Evolutionary conservation across 2,888 invertebrate species (phyloP), one percentile per base, ranked within the genome.

Genomic region (Drosophila dives): DNA sequence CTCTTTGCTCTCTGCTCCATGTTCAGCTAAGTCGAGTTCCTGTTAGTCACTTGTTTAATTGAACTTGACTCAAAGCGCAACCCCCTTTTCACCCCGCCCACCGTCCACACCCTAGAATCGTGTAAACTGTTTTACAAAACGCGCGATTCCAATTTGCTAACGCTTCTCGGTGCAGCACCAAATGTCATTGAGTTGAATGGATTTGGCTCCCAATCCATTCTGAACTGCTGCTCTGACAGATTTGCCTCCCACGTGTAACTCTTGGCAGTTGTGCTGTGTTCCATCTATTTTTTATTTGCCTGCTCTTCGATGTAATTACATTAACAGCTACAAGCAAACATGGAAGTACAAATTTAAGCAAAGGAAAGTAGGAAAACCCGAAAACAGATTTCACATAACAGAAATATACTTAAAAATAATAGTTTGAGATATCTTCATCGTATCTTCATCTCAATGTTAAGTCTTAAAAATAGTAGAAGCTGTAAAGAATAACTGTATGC

Each of bases 111-210:
- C 38, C 6, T 2, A 0, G 20, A 42, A 23, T 17, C 36, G 34
- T 51, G 54, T 71, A 33, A 71, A 36, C 59, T 45, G 23, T 38
- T 45, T 53, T 61, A 50, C 59, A 72, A 64, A 49, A 64, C 61
- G 61, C 56, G 50, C 38, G 64, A 29, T 53, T 56, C 64, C 66
- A 60, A 65, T 76, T 69, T 55, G 26, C 15, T 65, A 45, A 45
- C 38, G 40, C 29, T 38, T 38, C 40, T 33, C 62, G 54, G 23
- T 56, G 34, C 34, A 64, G 48, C 51, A 48, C 34, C 48, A 62
- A 75, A 75, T 75, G 58, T 73, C 71, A 78, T 64, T 68, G 60
- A 64, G 65, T 68, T 64, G 58, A 69, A 63, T 60, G 73, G 67
- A 75, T 80, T 77, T 65, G 66, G 56, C 51, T 50, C 17, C n/a